Conservation (phyloP, 2,888 invertebrate genomes). For the Neoitamus cyanurus region DNA sequence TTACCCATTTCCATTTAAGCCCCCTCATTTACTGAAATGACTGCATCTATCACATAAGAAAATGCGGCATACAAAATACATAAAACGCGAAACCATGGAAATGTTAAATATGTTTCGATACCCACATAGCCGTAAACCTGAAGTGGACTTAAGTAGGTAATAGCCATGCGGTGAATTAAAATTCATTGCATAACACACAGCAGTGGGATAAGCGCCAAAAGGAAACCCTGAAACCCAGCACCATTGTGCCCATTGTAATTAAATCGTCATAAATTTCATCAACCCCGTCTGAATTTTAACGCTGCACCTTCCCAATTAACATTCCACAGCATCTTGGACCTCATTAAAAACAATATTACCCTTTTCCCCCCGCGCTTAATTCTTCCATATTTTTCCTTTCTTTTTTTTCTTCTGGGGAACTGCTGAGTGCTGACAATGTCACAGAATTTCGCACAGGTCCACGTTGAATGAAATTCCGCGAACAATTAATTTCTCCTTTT, state of each 20-base stretch:
- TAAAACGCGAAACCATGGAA: background rate
- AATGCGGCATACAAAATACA: too few relatives aligned
- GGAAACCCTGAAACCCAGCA: background rate
- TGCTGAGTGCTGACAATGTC: background rate
- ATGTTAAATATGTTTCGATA: background rate
- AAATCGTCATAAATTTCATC: background rate
- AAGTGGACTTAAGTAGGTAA: background rate
- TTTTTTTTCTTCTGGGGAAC: background rate
- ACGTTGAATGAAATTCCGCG: background rate
- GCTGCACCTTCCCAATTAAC: background rate
- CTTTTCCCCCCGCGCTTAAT: background rate
- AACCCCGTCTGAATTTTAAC: background rate
- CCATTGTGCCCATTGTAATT: background rate
- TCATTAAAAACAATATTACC: background rate
- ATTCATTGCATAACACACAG: background rate
- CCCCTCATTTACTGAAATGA: too few relatives aligned
- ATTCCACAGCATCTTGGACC: background rate
- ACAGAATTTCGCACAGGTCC: background rate
- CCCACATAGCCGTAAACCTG: background rate
- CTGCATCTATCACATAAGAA: too few relatives aligned
- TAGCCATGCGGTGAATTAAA: background rate
- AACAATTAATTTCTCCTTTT: slow-evolving; percentile 12
- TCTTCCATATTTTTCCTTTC: background rate
- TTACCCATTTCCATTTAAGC: too few relatives aligned
- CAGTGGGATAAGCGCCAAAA: background rate